Base-by-base conservation (phyloP, 2,797 vertebrate genomes). In the Sphenopsis melanotis region DNA sequence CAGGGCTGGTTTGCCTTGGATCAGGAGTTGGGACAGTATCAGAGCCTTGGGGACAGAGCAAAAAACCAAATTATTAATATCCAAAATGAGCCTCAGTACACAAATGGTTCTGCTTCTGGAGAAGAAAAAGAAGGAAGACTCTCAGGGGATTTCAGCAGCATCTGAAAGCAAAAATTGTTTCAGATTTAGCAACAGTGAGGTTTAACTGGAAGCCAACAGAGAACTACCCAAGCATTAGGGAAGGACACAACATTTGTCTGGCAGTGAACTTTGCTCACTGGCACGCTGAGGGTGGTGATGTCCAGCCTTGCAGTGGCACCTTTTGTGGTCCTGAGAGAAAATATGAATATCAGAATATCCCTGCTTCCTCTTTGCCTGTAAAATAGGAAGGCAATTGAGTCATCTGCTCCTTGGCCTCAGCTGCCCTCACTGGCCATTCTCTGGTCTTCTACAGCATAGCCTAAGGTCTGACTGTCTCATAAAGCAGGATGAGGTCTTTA, bases 341-440 rank as follows among this genome's bases (percentile, higher is more conserved):
- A 75, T 6, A 22, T 1, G 11, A 66, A n/a, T 37, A 52, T 30
- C 44, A 76, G 85, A 66, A 50, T 52, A 59, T 15, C 16, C 27
- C 9, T 0, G 63, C 27, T 90, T 79, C 49, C 53, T 77, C 81
- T 47, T 71, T 27, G 23, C n/a, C 36, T 91, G 39, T 69, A 50
- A 55, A 83, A 64, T 1, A 39, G 56, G 61, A 92, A 83, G 36
- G 29, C 21, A 74, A 68, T 12, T 3, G 23, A 60, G 27, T 2
- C 10, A 50, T 81, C n/a, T 91, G 66, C 60, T 37, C 65, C n/a
- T 56, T 36, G 64, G 59, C 49, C 47, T 79, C 56, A 66, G 32
- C 29, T 4, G 3, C 32, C 7, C 42, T 44, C 0, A 0, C 12
- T 79, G n/a, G 26, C n/a, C 53, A 8, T 30, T 75, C 29, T 22